These are phyloP conservation scores for Charanyca ferruginea DNA, from an alignment of 2,888 invertebrate species.

Conservation along the genomic window DNA sequence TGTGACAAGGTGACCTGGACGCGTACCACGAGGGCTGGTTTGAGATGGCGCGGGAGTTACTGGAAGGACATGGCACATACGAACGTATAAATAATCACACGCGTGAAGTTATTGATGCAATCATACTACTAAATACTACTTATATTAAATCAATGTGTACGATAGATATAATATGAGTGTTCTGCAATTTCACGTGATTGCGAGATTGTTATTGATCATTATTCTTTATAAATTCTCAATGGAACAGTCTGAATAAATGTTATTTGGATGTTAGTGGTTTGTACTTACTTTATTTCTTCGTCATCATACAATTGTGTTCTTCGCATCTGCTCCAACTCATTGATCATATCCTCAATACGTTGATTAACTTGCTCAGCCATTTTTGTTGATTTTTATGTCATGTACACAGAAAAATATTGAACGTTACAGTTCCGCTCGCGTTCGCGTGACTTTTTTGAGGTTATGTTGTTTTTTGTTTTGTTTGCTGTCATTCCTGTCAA, in stretches of 20 bases:
- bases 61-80: too few species aligned
- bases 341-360: conserved; percentile 94
- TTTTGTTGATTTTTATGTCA: conserved; percentile 62
- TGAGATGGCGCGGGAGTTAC: too few species aligned
- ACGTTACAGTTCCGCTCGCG: background rate
- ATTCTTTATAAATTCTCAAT: background rate
- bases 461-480: conserved; percentile 41
- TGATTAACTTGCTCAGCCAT: conserved; percentile 96
- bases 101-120: background rate
- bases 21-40: too few species aligned
- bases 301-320: conserved; percentile 93
- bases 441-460: conserved; percentile 50
- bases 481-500: too few species aligned
- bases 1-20: too few species aligned
- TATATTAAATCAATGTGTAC: background rate
- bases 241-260: background rate
- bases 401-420: conserved; percentile 12
- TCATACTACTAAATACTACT: background rate
- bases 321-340: conserved; percentile 95
- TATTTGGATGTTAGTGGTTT: background rate
- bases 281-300: conserved; percentile 93
- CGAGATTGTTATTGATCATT: background rate
- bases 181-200: background rate
- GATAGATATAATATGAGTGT: background rate
- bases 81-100: background rate